Evolutionary conservation across 2,113 vertebrate species (phyloP).

Genomic region (Motacilla alba): DNA sequence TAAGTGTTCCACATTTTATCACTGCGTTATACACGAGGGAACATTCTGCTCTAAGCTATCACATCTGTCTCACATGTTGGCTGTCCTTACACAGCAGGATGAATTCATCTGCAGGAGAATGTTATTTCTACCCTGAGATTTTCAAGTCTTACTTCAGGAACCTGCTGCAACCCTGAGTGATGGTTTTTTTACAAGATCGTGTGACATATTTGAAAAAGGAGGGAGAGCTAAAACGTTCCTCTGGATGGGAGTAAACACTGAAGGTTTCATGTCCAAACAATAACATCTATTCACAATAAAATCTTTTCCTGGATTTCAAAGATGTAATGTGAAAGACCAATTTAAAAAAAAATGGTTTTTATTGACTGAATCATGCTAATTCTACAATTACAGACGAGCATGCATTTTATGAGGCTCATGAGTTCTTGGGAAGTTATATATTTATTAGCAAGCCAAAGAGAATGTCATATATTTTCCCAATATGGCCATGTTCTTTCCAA

Average conservation of each 20-base stretch:
- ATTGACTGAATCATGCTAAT: neutral
- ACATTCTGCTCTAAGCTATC: neutral
- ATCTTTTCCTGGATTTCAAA: neutral
- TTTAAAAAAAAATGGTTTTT: neutral
- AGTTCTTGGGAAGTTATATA: neutral
- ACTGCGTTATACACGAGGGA: neutral
- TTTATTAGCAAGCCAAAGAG: neutral
- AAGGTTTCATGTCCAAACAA: neutral
- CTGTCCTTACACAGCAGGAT: neutral
- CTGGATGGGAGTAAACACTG: neutral
- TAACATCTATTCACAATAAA: neutral
- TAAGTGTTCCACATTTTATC: neutral
- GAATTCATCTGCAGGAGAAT: neutral
- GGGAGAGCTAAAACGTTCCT: neutral
- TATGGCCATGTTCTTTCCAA: neutral
- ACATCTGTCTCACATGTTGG: neutral
- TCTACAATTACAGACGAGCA: neutral
- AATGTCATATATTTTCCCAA: neutral
- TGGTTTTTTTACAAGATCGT: neutral
- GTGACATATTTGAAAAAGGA: neutral
- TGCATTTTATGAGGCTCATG: neutral
- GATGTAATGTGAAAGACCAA: neutral
- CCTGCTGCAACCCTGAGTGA: fast-evolving
- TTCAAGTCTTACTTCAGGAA: neutral
- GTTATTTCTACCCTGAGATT: neutral